These are phyloP conservation scores for Andrena cerasifolii DNA, from an alignment of 1,140 invertebrate species.

Conservation along the genomic window DNA sequence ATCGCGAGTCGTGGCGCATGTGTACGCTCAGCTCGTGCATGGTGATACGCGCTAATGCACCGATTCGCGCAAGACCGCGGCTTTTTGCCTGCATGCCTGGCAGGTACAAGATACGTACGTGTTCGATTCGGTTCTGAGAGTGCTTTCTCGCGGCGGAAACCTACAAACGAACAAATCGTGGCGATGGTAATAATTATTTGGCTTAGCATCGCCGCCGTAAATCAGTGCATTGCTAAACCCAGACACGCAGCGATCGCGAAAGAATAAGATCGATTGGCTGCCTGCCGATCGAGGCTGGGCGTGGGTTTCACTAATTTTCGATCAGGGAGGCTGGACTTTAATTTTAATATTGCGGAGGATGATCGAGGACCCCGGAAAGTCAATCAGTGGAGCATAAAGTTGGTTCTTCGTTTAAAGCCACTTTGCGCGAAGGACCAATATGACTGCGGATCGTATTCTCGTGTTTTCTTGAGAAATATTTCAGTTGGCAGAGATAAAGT, in stretches of 20 bases:
- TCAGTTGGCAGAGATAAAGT: too few relatives aligned
- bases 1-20: slow-evolving; percentile 4
- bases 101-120: slow-evolving; percentile 21
- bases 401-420: too few relatives aligned
- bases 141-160: neutral
- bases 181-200: slow-evolving; percentile 12
- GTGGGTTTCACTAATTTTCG: neutral
- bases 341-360: too few relatives aligned
- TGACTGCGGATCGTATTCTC: too few relatives aligned
- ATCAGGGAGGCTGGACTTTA: too few relatives aligned
- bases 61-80: slow-evolving; percentile 19
- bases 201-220: neutral
- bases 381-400: too few relatives aligned
- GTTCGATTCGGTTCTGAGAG: slow-evolving; percentile 1
- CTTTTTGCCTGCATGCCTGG: slow-evolving; percentile 27
- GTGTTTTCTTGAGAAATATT: too few relatives aligned
- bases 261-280: neutral
- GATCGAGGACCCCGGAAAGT: too few relatives aligned
- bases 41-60: slow-evolving; percentile 33
- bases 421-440: too few relatives aligned
- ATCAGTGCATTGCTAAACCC: neutral
- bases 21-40: slow-evolving; percentile 7
- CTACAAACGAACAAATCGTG: slow-evolving; percentile 13
- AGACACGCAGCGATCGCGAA: neutral
- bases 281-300: neutral